A percentile compares a stretch with the other conserved stretches of the same genome.
Conservation (phyloP, 2,113 vertebrate species). For the Labeo catla region DNA sequence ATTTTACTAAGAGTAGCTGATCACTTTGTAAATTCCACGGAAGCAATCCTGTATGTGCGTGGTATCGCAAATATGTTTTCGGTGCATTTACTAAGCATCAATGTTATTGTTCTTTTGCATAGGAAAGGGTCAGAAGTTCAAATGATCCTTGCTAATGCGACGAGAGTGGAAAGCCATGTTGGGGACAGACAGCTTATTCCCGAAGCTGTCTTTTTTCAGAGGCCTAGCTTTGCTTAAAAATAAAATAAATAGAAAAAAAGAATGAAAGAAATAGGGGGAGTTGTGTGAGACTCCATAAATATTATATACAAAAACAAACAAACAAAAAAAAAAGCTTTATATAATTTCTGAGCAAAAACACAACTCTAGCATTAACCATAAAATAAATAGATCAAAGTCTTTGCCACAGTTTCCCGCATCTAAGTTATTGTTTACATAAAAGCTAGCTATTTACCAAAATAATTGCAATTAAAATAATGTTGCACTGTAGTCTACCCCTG, state of each 20-base stretch:
- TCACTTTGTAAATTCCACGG: neutral
- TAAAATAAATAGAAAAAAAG: neutral
- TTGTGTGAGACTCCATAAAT: neutral
- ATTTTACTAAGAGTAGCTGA: neutral
- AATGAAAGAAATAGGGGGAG: neutral
- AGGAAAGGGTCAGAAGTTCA: conserved; percentile 88
- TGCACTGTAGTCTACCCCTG: neutral
- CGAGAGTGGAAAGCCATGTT: conserved; percentile 61
- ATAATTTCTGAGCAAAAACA: neutral
- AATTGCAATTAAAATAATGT: neutral
- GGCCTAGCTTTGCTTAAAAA: neutral
- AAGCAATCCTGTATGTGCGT: neutral
- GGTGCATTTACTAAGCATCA: neutral
- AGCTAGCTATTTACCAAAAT: neutral
- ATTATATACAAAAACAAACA: neutral
- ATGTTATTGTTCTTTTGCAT: conserved; percentile 66
- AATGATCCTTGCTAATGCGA: conserved; percentile 70
- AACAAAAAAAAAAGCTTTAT: neutral
- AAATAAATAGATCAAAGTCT: neutral
- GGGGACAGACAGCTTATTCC: conserved; percentile 55
- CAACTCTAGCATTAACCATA: neutral
- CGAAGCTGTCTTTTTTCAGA: conserved; percentile 50
- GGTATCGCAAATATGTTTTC: neutral
- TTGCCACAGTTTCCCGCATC: too few relatives aligned
- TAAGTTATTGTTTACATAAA: neutral